Evolutionary conservation across 2,888 invertebrate species (phyloP).

Genomic region (Drosophila acutilabella): DNA sequence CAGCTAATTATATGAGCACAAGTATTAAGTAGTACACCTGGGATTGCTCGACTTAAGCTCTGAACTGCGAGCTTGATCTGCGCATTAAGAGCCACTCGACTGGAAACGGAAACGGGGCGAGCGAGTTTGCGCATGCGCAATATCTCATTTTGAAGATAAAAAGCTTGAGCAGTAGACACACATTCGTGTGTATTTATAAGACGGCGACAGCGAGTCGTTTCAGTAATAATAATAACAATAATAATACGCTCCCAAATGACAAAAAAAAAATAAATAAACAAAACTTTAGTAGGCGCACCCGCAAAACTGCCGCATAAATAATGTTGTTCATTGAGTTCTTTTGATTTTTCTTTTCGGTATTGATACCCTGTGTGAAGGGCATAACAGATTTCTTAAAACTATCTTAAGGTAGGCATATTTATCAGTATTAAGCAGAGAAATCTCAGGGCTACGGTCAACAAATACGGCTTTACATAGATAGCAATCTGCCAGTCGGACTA

Average conservation of each 20-base stretch:
- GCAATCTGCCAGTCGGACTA: too few species aligned
- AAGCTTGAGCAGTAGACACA: conserved; percentile 41
- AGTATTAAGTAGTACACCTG: conserved; percentile 22
- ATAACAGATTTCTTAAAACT: too few species aligned
- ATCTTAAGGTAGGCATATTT: too few species aligned
- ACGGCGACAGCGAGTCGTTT: conserved; percentile 26
- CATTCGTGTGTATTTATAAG: conserved; percentile 11
- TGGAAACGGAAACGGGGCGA: conserved; percentile 68
- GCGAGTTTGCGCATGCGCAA: conserved; percentile 70
- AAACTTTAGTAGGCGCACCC: conserved; percentile 58
- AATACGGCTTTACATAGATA: too few species aligned
- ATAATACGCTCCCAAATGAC: conserved; percentile 27
- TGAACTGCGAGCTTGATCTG: conserved; percentile 36
- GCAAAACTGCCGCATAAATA: conserved; percentile 65
- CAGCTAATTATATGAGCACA: conserved; percentile 44
- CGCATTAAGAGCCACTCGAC: conserved; percentile 52
- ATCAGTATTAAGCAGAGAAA: too few species aligned
- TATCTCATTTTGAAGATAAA: conserved; percentile 72
- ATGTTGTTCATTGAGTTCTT: conserved; percentile 39
- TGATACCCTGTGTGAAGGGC: neutral
- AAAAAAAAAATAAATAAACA: conserved; percentile 16
- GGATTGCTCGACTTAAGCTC: conserved; percentile 35
- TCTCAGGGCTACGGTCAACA: too few species aligned
- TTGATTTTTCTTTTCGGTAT: conserved; percentile 6
- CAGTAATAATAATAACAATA: conserved; percentile 48